Evolutionary conservation across 2,888 invertebrate genomes (phyloP), one percentile per base, ranked within the genome.

Genomic region (Argyresthia goedartella): DNA sequence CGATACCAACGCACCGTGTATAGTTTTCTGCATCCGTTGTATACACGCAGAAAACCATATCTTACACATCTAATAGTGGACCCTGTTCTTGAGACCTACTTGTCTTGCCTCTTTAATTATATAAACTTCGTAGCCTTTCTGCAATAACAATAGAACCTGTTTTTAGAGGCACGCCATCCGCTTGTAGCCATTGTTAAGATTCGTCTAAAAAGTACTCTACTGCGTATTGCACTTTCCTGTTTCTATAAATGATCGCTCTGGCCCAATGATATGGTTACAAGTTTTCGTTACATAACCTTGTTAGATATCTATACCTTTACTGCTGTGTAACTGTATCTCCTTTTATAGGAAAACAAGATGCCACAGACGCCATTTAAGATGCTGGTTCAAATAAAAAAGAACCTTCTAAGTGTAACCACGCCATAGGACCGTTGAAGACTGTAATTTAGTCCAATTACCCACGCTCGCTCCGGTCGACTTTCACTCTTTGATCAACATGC

Each of bases 361-460:
- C 2, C 25, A 25, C 6, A 25, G 25, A 25, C 25, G 25, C 25
- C 25, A 25, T 25, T 2, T 25, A 4, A 2, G 3, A 25, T 4
- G 25, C 6, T 25, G 25, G 25, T 25, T 25, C 25, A 4, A 25
- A 25, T 4, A 25, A 25, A 25, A 25, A 25, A 25, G 6, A 4
- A 25, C 25, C 34, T 35, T 68, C 62, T 61, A 63, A 66, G 57
- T 69, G 66, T 69, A 66, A 69, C 56, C 65, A 56, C 60, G 56
- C 56, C 57, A 58, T 57, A 57, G 54, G 62, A 61, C 62, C 63
- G 64, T 62, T 57, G 53, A 59, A 63, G 57, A 60, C 60, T 55
- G 63, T 70, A 71, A 72, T 72, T 70, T 66, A 59, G 61, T 64
- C 60, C 67, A 71, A 73, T 71, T 72, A 72, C 50, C 44, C 14